Evolutionary conservation across 2,797 vertebrate genomes (phyloP).

Genomic region (Geotrypetes seraphini): DNA sequence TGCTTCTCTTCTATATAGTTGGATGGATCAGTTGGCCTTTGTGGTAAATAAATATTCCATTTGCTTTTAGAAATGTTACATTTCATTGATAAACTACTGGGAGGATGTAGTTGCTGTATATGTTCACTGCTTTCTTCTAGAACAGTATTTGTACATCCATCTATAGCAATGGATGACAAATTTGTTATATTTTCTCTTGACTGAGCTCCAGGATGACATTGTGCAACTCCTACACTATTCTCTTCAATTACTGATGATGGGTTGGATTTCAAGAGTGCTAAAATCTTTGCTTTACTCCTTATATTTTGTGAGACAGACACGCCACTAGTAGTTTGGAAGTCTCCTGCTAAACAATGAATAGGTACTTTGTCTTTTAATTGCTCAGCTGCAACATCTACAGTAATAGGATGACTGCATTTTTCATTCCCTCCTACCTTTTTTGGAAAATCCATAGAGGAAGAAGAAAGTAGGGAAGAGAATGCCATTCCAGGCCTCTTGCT

Average conservation of each 20-base stretch:
- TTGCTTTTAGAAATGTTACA: conserved; percentile 4
- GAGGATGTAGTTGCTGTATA: background rate
- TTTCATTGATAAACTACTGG: background rate
- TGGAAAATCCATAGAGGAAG: background rate
- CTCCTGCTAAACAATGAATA: background rate
- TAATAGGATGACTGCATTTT: background rate
- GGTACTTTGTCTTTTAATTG: conserved; percentile 1
- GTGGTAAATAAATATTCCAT: conserved; percentile 24
- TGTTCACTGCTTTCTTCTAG: background rate
- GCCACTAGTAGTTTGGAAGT: background rate
- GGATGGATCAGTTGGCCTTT: background rate
- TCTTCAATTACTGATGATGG: background rate
- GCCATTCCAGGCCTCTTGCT: background rate
- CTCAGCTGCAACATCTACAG: background rate
- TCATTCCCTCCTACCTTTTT: background rate
- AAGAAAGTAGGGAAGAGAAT: conserved; percentile 4
- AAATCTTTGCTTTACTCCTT: conserved; percentile 55
- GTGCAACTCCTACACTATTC: background rate
- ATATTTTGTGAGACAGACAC: conserved; percentile 19
- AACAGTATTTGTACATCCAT: background rate
- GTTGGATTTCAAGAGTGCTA: conserved; percentile 47
- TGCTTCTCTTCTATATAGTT: background rate
- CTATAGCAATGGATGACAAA: background rate
- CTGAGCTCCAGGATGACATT: background rate
- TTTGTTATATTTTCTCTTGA: background rate